Percentiles rank a stretch among this genome's conserved stretches.
These are phyloP conservation scores for Ophion slaviceki DNA, from an alignment of 2,888 invertebrate species.

Conservation along the genomic window DNA sequence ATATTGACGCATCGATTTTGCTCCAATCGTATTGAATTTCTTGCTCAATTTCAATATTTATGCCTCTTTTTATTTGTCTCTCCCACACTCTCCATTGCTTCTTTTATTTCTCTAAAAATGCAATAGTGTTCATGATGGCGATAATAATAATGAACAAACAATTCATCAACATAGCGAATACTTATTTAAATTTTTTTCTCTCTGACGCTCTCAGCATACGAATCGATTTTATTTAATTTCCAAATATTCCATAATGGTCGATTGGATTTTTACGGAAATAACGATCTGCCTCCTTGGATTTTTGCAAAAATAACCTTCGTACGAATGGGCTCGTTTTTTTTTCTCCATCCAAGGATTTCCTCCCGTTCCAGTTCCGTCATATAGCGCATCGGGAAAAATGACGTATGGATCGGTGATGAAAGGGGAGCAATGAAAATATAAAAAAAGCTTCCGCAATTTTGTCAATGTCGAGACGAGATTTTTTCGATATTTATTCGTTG, in stretches of 20 bases:
- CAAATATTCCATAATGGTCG: too few relatives aligned
- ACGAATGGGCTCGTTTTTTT: background rate
- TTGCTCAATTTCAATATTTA: too few relatives aligned
- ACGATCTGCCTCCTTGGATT: background rate
- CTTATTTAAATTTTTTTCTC: background rate
- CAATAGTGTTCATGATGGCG: too few relatives aligned
- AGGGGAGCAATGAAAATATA: background rate
- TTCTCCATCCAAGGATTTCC: conserved; percentile 5
- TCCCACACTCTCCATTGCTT: too few relatives aligned
- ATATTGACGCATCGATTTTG: too few relatives aligned
- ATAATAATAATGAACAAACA: too few relatives aligned
- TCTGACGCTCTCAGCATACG: background rate
- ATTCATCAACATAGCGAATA: too few relatives aligned
- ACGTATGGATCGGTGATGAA: background rate
- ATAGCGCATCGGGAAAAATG: background rate
- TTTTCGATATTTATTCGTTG: conserved; percentile 22
- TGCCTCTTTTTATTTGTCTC: too few relatives aligned
- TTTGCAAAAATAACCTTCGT: background rate
- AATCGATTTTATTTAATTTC: too few relatives aligned
- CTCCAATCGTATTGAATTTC: too few relatives aligned
- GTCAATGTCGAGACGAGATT: background rate
- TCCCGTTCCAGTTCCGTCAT: background rate
- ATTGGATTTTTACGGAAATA: background rate
- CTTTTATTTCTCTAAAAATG: too few relatives aligned
- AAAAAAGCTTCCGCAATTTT: conserved; percentile 30